Percentiles rank a stretch among this genome's conserved stretches.
phyloP scores from a whole-genome alignment of 2,888 invertebrate genomes.

The Coenonympha arcania region DNA sequence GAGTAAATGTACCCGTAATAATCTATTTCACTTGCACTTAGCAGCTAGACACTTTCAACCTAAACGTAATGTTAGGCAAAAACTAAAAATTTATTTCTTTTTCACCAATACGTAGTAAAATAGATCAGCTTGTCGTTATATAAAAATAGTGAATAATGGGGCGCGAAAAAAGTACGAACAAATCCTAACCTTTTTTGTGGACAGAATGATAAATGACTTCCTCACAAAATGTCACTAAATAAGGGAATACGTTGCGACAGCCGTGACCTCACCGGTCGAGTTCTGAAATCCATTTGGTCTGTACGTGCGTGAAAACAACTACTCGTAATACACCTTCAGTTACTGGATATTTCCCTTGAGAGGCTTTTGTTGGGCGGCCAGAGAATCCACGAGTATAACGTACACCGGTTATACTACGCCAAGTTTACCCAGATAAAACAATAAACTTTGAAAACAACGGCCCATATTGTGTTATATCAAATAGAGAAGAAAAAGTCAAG shows the following conservation, averaged over 20 bases:
- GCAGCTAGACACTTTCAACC: too few species aligned
- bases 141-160: constrained; percentile 7
- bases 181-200: constrained; percentile 19
- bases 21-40: too few species aligned
- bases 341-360: constrained; percentile 15
- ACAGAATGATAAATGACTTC: constrained; percentile 45
- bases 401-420: not conserved
- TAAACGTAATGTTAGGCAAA: too few species aligned
- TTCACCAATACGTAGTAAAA: too few species aligned
- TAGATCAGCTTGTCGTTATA: too few species aligned
- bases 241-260: constrained; percentile 38
- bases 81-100: too few species aligned
- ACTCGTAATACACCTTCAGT: constrained; percentile 29
- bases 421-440: not conserved
- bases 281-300: constrained; percentile 51
- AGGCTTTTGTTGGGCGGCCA: not conserved
- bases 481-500: not conserved
- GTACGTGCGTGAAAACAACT: constrained; percentile 60
- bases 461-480: not conserved
- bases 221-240: constrained; percentile 32
- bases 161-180: constrained; percentile 13
- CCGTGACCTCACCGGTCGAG: constrained; percentile 59
- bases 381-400: not conserved
- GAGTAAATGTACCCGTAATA: too few species aligned
- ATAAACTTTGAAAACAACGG: not conserved